Evolutionary conservation across 2,888 invertebrate species (phyloP), one percentile per base, ranked within the genome.

Genomic region (Andrena minutula): DNA sequence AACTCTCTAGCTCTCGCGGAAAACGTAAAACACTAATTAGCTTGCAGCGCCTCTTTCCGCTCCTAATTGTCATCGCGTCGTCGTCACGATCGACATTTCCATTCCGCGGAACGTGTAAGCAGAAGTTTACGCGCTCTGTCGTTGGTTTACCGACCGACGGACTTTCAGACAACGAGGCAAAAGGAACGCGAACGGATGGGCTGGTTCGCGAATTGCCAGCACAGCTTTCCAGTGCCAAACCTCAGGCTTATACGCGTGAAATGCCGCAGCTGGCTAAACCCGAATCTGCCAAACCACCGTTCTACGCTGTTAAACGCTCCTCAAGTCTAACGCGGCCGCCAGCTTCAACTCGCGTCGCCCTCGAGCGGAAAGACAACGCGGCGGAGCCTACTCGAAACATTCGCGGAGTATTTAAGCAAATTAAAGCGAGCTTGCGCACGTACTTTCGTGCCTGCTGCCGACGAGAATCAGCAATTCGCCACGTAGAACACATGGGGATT

Each of bases 201-300:
- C 72, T 63, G 47, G 35, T 47, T 35, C 75, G 66, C 77, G 77
- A 58, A 86, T 83, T 77, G 83, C 80, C 75, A 74, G 63, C 74
- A 81, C 74, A 71, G 69, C 79, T 79, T 72, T 83, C 84, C 74
- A 79, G 83, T 85, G 85, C 78, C 84, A 85, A 85, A 85, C 82
- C 85, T 82, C 85, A 77, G 76, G 84, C 82, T 87, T 87, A 82
- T 82, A 64, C 77, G 76, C 82, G 82, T 84, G 84, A 82, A 86
- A 84, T 65, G 78, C 71, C 80, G 64, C 87, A 86, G 84, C 88
- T 84, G 88, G 81, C 79, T 81, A 88, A 86, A 84, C 77, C 74
- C 75, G 69, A 87, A 88, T 88, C 86, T 79, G 75, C 79, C 75
- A 61, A 82, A 79, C 77, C 82, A 66, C 69, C 53, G 20, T 64